These are phyloP conservation scores for Seriola aureovittata DNA, from an alignment of 2,113 vertebrate species.

Conservation along the genomic window DNA sequence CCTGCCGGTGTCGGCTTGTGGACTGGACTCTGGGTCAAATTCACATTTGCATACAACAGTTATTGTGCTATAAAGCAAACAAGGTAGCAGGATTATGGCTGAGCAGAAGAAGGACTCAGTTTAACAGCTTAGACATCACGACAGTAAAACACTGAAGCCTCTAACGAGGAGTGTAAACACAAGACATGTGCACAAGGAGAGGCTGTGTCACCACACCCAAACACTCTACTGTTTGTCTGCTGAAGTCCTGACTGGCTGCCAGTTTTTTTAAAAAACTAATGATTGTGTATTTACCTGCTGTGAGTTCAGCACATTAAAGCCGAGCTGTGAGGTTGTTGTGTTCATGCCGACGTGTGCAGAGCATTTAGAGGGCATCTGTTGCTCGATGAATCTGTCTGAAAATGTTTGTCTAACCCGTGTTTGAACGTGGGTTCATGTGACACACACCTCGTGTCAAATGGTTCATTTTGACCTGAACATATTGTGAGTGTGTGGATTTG, in stretches of 20 bases:
- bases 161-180: slow-evolving; percentile 21
- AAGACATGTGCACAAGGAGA: slow-evolving; percentile 52
- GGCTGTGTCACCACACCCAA: slow-evolving; percentile 24
- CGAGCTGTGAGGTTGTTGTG: neutral
- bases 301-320: neutral
- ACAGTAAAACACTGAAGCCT: slow-evolving; percentile 18
- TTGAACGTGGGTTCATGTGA: neutral
- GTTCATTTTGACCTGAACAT: no score
- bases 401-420: neutral
- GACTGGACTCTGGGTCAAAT: neutral
- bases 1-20: neutral
- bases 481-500: neutral
- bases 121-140: neutral
- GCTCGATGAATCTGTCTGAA: neutral
- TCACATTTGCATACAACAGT: slow-evolving; percentile 17
- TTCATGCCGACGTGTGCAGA: neutral
- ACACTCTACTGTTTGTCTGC: neutral
- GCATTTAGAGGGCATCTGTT: neutral
- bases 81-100: slow-evolving; percentile 14
- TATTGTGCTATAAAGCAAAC: slow-evolving; percentile 36
- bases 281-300: neutral
- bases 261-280: neutral
- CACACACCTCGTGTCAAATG: neutral
- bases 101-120: neutral
- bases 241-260: neutral